phyloP scores from a whole-genome alignment of 1,140 invertebrate genomes.

The Drosophila grimshawi region DNA sequence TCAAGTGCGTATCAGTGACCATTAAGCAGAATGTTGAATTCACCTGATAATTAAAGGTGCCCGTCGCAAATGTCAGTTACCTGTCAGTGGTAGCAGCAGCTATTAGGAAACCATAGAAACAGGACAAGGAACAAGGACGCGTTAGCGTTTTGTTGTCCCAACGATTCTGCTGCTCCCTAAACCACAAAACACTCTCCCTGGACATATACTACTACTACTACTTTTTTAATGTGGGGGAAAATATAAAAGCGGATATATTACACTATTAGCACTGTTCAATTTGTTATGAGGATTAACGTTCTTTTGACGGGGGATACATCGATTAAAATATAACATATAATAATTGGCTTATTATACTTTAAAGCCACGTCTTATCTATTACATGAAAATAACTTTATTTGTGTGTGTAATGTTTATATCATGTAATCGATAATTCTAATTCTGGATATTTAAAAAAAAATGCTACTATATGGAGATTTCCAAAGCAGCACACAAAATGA shows the following conservation, averaged over 20 bases:
- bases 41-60: constrained; percentile 73
- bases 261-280: too few relatives aligned
- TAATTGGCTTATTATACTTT: too few relatives aligned
- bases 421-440: too few relatives aligned
- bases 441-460: too few relatives aligned
- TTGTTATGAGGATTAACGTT: too few relatives aligned
- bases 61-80: constrained; percentile 52
- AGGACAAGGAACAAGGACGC: constrained; percentile 23
- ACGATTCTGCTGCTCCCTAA: not conserved
- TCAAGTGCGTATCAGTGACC: constrained; percentile 54
- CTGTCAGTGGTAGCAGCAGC: constrained; percentile 30
- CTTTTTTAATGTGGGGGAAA: not conserved
- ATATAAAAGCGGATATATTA: too few relatives aligned
- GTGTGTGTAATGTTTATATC: constrained; percentile 1
- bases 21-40: constrained; percentile 73
- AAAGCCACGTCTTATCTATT: too few relatives aligned
- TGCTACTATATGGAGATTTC: too few relatives aligned
- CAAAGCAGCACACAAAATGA: too few relatives aligned
- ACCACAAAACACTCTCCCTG: not conserved
- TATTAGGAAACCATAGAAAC: constrained; percentile 10
- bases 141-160: constrained; percentile 12
- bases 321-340: too few relatives aligned
- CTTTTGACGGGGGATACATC: too few relatives aligned
- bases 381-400: not conserved
- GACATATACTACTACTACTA: too few relatives aligned